These are phyloP conservation scores for Geococcyx californianus DNA, from an alignment of 2,113 vertebrate species.

Conservation along the genomic window DNA sequence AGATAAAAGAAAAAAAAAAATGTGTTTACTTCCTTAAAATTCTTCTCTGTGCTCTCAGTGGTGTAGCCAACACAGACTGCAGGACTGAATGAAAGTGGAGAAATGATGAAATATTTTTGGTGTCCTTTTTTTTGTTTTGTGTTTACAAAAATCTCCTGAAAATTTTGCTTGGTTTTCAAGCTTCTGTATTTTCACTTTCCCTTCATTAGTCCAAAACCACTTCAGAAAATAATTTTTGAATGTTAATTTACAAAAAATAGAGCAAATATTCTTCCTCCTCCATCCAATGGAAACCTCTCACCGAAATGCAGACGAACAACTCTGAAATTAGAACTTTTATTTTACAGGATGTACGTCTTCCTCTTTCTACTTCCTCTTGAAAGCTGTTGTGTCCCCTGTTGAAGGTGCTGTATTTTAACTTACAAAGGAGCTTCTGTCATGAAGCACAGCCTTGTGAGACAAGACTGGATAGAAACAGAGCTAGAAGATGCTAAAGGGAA, in stretches of 20 bases:
- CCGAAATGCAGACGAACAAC: not conserved
- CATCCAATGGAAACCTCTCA: not conserved
- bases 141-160: not conserved
- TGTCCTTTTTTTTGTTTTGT: rapidly evolving
- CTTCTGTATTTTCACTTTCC: not conserved
- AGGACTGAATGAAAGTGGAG: not conserved
- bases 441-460: not conserved
- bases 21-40: not conserved
- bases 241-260: not conserved
- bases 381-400: not conserved
- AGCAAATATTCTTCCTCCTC: not conserved
- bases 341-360: not conserved
- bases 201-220: not conserved
- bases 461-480: not conserved
- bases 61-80: not conserved
- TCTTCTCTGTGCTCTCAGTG: not conserved
- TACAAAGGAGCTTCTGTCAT: not conserved
- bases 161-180: not conserved
- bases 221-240: not conserved
- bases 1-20: too few species aligned
- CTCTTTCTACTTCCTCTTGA: not conserved
- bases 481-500: not conserved
- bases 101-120: not conserved
- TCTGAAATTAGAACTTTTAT: not conserved
- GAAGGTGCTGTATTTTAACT: not conserved